These are phyloP conservation scores for Uloborus diversus DNA, from an alignment of 1,140 invertebrate genomes.

Conservation along the genomic window DNA sequence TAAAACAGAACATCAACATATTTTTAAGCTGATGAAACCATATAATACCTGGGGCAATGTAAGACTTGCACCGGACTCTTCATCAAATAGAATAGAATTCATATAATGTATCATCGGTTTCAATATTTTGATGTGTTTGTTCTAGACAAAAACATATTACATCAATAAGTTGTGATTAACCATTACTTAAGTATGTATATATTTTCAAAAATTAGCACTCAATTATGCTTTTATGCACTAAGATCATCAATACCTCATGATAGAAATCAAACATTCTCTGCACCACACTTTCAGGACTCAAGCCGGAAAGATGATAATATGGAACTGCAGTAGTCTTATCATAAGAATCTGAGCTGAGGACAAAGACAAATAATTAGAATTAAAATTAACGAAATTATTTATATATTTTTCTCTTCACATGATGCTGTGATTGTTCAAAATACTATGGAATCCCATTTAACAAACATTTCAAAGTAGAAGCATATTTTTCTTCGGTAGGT, in stretches of 20 bases:
- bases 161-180: too few relatives aligned
- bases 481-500: too few relatives aligned
- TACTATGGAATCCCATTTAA: too few relatives aligned
- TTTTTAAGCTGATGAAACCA: too few relatives aligned
- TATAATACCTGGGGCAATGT: conserved; percentile 30
- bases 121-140: neutral
- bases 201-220: too few relatives aligned
- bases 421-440: too few relatives aligned
- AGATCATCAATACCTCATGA: conserved; percentile 45
- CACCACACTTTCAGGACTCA: conserved; percentile 59
- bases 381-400: neutral
- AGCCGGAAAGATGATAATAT: conserved; percentile 71
- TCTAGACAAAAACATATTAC: conserved; percentile 6
- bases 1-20: too few relatives aligned
- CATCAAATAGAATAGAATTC: conserved; percentile 30
- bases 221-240: too few relatives aligned
- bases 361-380: neutral
- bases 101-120: conserved; percentile 20
- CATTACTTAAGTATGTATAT: neutral
- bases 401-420: too few relatives aligned
- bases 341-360: conserved; percentile 7
- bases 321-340: conserved; percentile 66
- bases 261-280: conserved; percentile 47
- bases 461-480: too few relatives aligned
- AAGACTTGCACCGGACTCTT: neutral